These are phyloP conservation scores for Charina bottae DNA, from an alignment of 2,113 vertebrate genomes.

Conservation along the genomic window DNA sequence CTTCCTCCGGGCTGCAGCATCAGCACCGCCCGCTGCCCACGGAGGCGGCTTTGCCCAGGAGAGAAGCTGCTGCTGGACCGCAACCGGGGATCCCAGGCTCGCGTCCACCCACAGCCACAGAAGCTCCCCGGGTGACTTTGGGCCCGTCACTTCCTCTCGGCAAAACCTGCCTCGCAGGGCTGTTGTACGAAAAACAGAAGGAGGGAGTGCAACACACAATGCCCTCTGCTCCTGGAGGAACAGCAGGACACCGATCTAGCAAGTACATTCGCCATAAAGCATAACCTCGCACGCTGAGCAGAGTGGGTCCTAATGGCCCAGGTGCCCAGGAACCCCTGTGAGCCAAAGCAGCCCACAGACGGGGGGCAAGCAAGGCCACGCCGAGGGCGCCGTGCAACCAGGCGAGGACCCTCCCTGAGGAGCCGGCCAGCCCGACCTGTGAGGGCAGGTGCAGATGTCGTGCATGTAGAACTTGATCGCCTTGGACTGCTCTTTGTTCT, in stretches of 20 bases:
- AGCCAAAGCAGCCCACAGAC: background rate
- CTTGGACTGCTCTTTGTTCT: slow-evolving; percentile 98
- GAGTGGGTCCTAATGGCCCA: background rate
- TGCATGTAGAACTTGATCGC: slow-evolving; percentile 99
- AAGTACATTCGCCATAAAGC: too few species aligned
- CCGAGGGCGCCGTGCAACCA: background rate
- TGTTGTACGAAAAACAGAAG: too few species aligned
- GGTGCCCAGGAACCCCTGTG: background rate
- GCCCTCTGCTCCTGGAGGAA: too few species aligned
- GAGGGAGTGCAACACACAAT: too few species aligned
- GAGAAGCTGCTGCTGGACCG: background rate
- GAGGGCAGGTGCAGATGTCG: slow-evolving; percentile 93
- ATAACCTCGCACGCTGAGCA: too few species aligned
- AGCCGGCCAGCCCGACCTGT: slow-evolving; percentile 78
- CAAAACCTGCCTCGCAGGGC: too few species aligned
- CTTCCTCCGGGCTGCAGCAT: background rate
- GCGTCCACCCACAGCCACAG: too few species aligned
- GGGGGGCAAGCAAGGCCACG: background rate
- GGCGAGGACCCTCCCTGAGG: background rate
- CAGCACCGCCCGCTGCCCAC: background rate
- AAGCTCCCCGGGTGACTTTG: too few species aligned
- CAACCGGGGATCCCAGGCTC: too few species aligned
- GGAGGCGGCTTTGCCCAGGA: background rate
- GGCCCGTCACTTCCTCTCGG: too few species aligned
- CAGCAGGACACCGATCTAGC: too few species aligned